Evolutionary conservation across 1,140 invertebrate species (phyloP).

Genomic region (Heliconius eleuchia): DNA sequence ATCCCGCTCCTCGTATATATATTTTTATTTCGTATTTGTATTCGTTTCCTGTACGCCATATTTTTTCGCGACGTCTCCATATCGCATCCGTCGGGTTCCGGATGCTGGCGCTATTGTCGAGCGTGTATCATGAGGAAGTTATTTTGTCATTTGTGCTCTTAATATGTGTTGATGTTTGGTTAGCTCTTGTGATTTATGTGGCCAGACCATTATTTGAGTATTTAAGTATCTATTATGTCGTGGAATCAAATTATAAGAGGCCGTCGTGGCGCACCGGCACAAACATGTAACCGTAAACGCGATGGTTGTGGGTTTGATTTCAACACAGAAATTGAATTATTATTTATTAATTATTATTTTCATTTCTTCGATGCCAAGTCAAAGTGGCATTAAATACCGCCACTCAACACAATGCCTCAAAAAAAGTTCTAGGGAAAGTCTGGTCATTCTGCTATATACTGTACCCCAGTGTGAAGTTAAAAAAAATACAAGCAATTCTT

Average conservation of each 20-base stretch:
- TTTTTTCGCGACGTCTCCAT: slow-evolving; percentile 67
- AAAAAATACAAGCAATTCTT: too few species aligned
- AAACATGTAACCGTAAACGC: neutral
- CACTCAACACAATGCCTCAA: too few species aligned
- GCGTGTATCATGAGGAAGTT: slow-evolving; percentile 40
- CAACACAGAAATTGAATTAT: neutral
- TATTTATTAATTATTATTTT: too few species aligned
- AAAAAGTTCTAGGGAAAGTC: too few species aligned
- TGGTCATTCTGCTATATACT: too few species aligned
- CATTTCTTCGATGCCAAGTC: too few species aligned
- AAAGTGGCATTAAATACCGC: too few species aligned
- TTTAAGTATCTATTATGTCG: neutral
- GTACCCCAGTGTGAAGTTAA: too few species aligned
- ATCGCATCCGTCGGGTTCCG: slow-evolving; percentile 48
- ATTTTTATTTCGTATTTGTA: slow-evolving; percentile 78
- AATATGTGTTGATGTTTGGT: slow-evolving; percentile 17
- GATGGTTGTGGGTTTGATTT: neutral
- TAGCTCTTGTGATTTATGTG: neutral
- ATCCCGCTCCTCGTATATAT: slow-evolving; percentile 61
- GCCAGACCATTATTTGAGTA: neutral
- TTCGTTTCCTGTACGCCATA: slow-evolving; percentile 72
- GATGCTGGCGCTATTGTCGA: slow-evolving; percentile 49
- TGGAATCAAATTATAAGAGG: neutral
- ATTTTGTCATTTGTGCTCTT: slow-evolving; percentile 43
- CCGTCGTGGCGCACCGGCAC: too few species aligned